A percentile compares a stretch with the other conserved stretches of the same genome.
phyloP scores from a whole-genome alignment of 2,888 invertebrate genomes.

The Aleiodes leptofemur region DNA sequence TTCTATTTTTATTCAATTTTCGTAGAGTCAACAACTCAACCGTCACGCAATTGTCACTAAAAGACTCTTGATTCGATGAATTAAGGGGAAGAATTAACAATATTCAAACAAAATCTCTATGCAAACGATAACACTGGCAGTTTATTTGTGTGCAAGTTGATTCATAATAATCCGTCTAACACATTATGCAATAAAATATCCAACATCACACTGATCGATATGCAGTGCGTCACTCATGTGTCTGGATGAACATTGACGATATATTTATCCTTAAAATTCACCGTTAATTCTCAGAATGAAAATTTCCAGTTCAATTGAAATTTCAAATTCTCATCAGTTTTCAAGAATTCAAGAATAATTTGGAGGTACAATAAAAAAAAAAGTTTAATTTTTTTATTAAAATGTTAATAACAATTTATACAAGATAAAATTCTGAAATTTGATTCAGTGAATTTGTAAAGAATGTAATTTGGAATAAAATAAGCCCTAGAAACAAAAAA shows the following conservation, averaged over 20 bases:
- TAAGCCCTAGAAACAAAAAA: too few relatives aligned
- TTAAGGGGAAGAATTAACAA: neutral
- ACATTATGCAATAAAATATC: neutral
- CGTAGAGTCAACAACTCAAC: neutral
- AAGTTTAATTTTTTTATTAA: too few relatives aligned
- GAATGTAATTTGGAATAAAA: too few relatives aligned
- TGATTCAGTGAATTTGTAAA: too few relatives aligned
- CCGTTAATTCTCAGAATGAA: neutral
- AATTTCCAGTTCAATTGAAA: neutral
- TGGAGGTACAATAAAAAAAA: too few relatives aligned
- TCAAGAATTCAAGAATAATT: too few relatives aligned
- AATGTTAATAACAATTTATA: too few relatives aligned
- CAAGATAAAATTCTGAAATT: too few relatives aligned
- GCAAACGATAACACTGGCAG: neutral
- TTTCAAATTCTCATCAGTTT: too few relatives aligned
- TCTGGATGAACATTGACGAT: conserved; percentile 13
- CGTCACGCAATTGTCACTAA: neutral
- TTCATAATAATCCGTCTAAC: neutral
- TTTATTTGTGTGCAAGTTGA: conserved; percentile 19
- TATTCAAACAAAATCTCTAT: neutral
- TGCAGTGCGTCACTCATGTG: conserved; percentile 16
- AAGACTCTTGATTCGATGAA: neutral
- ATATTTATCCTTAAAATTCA: neutral
- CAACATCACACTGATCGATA: conserved; percentile 19
- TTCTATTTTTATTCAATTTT: too few relatives aligned